A percentile compares a stretch with the other conserved stretches of the same genome.
Conservation (phyloP, 2,888 invertebrate genomes). For the Trissolcus brochymenae region DNA sequence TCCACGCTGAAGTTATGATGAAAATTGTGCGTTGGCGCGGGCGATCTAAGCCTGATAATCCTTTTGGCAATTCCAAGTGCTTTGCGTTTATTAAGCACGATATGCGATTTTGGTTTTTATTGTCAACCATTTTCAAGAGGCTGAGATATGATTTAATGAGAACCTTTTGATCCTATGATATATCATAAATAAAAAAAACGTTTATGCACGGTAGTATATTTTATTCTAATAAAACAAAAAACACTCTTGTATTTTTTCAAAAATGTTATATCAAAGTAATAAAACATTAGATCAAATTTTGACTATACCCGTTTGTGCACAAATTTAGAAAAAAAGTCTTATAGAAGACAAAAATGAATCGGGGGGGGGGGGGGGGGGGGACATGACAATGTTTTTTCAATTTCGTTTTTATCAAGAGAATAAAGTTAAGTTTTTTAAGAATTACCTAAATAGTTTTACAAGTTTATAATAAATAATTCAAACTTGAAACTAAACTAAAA, state of each 20-base stretch:
- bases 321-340: constrained; percentile 4
- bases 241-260: constrained; percentile 38
- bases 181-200: constrained; percentile 16
- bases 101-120: too few species aligned
- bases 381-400: too few species aligned
- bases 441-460: too few species aligned
- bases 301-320: constrained; percentile 47
- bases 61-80: constrained; percentile 41
- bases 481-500: too few species aligned
- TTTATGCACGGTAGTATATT: constrained; percentile 42
- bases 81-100: constrained; percentile 20
- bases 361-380: too few species aligned
- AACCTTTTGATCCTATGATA: too few species aligned
- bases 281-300: constrained; percentile 44
- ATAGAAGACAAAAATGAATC: too few species aligned
- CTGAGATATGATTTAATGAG: too few species aligned
- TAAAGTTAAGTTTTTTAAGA: too few species aligned
- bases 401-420: too few species aligned
- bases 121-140: constrained; percentile 16
- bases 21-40: neutral
- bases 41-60: too few species aligned
- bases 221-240: constrained; percentile 17
- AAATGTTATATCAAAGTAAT: constrained; percentile 42
- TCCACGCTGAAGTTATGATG: constrained; percentile 7
- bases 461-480: too few species aligned